Conservation (phyloP, 1,140 invertebrate species). For the Mercenaria mercenaria region DNA sequence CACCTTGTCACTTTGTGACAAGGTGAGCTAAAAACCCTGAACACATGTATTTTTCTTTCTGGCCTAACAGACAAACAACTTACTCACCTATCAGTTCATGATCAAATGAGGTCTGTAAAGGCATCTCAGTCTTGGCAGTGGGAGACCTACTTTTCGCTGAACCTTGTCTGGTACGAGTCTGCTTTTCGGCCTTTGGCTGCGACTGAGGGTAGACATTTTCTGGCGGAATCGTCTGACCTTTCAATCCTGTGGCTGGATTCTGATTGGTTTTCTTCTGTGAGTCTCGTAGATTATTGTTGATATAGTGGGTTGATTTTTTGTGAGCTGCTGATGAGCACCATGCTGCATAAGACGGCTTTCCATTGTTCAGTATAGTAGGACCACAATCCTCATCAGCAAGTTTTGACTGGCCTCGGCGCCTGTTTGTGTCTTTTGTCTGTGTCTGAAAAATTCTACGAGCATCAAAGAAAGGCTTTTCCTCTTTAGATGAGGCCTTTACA, state of each 20-base stretch:
- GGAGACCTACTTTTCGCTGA: conserved; percentile 16
- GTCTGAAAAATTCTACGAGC: conserved; percentile 81
- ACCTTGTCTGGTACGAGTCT: background rate
- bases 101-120: conserved; percentile 76
- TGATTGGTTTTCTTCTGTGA: conserved; percentile 81
- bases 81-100: conserved; percentile 78
- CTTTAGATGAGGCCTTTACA: conserved; percentile 2
- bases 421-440: conserved; percentile 72
- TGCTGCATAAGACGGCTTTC: conserved; percentile 74
- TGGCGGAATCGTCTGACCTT: conserved; percentile 46
- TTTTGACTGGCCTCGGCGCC: conserved; percentile 50
- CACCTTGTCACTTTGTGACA: too few species aligned
- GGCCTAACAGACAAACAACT: too few species aligned
- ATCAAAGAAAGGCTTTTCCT: conserved; percentile 79
- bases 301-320: conserved; percentile 81
- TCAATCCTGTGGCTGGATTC: conserved; percentile 66
- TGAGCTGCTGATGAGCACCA: conserved; percentile 73
- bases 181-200: conserved; percentile 14
- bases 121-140: conserved; percentile 65
- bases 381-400: conserved; percentile 47
- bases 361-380: conserved; percentile 81
- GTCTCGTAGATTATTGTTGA: conserved; percentile 84
- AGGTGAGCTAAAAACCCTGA: too few species aligned
- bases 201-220: conserved; percentile 48
- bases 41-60: too few species aligned